These are phyloP conservation scores for Anguilla japonica DNA, from an alignment of 2,113 vertebrate genomes.

Conservation along the genomic window DNA sequence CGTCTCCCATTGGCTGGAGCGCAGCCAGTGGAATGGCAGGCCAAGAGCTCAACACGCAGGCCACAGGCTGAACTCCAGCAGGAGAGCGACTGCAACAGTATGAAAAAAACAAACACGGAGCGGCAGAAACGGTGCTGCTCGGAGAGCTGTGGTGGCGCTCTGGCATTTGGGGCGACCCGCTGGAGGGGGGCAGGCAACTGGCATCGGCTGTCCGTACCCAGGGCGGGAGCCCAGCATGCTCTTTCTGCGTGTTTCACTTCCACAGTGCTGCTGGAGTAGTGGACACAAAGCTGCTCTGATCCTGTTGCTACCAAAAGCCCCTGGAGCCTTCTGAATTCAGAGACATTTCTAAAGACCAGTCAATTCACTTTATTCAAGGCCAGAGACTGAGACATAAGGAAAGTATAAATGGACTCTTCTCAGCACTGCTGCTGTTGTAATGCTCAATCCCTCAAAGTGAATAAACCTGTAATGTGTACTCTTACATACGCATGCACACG, in stretches of 20 bases:
- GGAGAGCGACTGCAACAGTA: neutral
- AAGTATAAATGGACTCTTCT: neutral
- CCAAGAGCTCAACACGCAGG: slow-evolving; percentile 10
- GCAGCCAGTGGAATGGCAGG: slow-evolving; percentile 21
- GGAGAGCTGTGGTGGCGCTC: neutral
- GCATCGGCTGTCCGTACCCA: too few relatives aligned
- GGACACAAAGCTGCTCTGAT: neutral
- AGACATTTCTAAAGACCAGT: too few relatives aligned
- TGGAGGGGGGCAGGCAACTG: neutral
- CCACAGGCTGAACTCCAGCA: slow-evolving; percentile 7
- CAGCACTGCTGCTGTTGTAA: neutral
- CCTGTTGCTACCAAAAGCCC: too few relatives aligned
- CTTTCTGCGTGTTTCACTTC: neutral
- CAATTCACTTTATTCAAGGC: too few relatives aligned
- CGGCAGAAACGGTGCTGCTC: neutral
- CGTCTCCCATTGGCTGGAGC: slow-evolving; percentile 40
- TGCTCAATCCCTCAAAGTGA: neutral
- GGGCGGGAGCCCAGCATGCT: too few relatives aligned
- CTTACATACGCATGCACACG: neutral
- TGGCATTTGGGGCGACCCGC: neutral
- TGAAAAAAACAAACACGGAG: neutral
- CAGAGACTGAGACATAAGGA: too few relatives aligned
- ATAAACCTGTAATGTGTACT: neutral
- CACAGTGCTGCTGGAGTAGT: too few relatives aligned
- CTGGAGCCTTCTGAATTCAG: too few relatives aligned